A percentile compares a stretch with the other conserved stretches of the same genome.
These are phyloP conservation scores for crab-eating macaque (Macaca fascicularis) DNA, from an alignment of 2,113 vertebrate genomes.

Conservation along the genomic window DNA sequence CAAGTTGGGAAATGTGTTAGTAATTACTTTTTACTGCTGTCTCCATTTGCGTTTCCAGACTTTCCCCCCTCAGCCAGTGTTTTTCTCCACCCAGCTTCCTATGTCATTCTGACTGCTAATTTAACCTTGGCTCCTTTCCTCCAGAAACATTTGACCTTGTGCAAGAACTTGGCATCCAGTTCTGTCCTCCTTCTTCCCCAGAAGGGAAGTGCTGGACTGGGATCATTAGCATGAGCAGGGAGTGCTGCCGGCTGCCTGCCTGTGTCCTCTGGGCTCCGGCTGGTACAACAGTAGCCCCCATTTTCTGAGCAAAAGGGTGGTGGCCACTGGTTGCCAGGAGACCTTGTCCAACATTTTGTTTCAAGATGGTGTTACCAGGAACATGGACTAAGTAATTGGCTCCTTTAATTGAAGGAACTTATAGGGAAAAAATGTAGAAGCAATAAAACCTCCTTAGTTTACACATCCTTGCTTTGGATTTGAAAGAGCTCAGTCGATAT, in stretches of 20 bases:
- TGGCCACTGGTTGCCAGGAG: conserved; percentile 40
- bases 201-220: conserved; percentile 19
- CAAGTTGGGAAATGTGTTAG: conserved; percentile 67
- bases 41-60: conserved; percentile 62
- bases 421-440: background rate
- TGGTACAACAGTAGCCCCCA: conserved; percentile 16
- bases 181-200: conserved; percentile 42
- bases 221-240: conserved; percentile 63
- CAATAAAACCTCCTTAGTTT: background rate
- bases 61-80: background rate
- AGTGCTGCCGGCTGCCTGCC: conserved; percentile 22
- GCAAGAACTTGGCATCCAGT: conserved; percentile 63
- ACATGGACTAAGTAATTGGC: conserved; percentile 6
- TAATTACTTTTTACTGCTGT: conserved; percentile 70
- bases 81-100: conserved; percentile 53
- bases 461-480: background rate
- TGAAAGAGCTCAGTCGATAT: conserved; percentile 16
- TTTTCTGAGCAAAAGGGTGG: conserved; percentile 19
- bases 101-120: conserved; percentile 61
- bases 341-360: conserved; percentile 59
- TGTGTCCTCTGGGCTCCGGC: background rate
- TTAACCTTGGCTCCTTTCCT: conserved; percentile 63
- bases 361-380: conserved; percentile 49
- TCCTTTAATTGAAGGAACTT: conserved; percentile 16
- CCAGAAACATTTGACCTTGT: conserved; percentile 72